Conservation (phyloP, 2,888 invertebrate species). For the Cantharis lateralis region DNA sequence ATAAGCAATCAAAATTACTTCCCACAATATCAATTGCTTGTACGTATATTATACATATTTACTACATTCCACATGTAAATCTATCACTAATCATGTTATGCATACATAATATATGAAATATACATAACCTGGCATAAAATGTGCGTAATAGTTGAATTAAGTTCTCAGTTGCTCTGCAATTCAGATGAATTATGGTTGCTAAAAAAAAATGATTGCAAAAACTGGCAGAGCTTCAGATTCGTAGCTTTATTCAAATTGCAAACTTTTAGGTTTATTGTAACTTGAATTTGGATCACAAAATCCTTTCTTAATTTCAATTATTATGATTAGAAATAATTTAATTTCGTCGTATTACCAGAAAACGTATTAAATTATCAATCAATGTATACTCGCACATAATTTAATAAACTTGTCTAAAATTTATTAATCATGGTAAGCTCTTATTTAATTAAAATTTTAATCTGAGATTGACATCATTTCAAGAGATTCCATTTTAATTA, state of each 20-base stretch:
- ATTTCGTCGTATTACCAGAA: background rate
- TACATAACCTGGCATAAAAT: background rate
- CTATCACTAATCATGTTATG: background rate
- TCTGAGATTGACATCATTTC: background rate
- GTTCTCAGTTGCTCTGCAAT: background rate
- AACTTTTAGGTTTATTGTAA: background rate
- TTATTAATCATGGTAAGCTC: background rate
- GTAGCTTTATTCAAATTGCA: background rate
- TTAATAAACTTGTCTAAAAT: background rate
- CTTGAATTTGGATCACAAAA: background rate
- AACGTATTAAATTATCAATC: background rate
- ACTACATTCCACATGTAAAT: background rate
- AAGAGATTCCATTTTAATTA: constrained; percentile 4
- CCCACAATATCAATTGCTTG: too few relatives aligned
- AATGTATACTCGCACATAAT: background rate
- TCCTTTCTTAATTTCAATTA: background rate
- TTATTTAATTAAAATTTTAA: constrained; percentile 7
- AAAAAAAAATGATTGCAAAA: background rate
- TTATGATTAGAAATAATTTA: background rate
- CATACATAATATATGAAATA: background rate
- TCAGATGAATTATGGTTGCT: background rate
- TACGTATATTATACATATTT: too few relatives aligned
- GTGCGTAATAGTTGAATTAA: background rate
- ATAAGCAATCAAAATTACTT: too few relatives aligned
- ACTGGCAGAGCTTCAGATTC: background rate